These are phyloP conservation scores for Nomada fabriciana DNA, from an alignment of 2,888 invertebrate genomes.

Conservation along the genomic window DNA sequence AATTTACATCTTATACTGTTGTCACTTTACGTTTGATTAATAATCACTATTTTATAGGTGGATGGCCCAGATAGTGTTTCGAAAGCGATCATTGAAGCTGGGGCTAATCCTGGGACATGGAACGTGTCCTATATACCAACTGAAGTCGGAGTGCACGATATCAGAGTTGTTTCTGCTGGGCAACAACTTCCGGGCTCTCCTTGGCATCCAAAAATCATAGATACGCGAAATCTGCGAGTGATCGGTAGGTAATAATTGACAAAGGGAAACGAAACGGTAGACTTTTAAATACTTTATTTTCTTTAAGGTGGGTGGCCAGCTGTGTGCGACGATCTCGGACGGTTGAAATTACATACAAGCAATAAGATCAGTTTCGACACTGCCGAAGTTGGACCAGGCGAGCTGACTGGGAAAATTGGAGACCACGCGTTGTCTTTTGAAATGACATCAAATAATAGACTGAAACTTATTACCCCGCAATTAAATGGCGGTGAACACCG, in stretches of 20 bases:
- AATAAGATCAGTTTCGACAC: slow-evolving; percentile 94
- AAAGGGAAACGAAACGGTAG: background rate
- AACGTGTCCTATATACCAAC: slow-evolving; percentile 95
- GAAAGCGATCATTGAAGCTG: slow-evolving; percentile 87
- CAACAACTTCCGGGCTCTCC: slow-evolving; percentile 91
- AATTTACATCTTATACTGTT: background rate
- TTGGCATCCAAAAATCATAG: slow-evolving; percentile 90
- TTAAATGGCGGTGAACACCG: slow-evolving; percentile 83
- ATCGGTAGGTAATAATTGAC: slow-evolving; percentile 82
- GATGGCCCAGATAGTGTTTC: slow-evolving; percentile 87
- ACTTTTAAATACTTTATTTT: background rate
- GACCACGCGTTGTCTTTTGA: slow-evolving; percentile 82
- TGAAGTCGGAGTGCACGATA: slow-evolving; percentile 96
- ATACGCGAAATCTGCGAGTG: slow-evolving; percentile 86
- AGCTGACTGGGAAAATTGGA: slow-evolving; percentile 88
- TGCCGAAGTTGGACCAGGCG: slow-evolving; percentile 95
- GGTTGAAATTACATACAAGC: slow-evolving; percentile 88
- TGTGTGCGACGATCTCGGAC: slow-evolving; percentile 90
- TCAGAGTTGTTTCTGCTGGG: slow-evolving; percentile 89
- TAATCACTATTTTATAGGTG: slow-evolving; percentile 77
- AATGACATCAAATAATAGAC: slow-evolving; percentile 81
- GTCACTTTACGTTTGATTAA: background rate
- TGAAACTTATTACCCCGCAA: slow-evolving; percentile 78
- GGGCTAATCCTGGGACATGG: slow-evolving; percentile 91
- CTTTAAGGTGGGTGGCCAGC: slow-evolving; percentile 94